Conservation (phyloP, 92 coral and sea anemone genomes). For the Bergia sp. region DNA sequence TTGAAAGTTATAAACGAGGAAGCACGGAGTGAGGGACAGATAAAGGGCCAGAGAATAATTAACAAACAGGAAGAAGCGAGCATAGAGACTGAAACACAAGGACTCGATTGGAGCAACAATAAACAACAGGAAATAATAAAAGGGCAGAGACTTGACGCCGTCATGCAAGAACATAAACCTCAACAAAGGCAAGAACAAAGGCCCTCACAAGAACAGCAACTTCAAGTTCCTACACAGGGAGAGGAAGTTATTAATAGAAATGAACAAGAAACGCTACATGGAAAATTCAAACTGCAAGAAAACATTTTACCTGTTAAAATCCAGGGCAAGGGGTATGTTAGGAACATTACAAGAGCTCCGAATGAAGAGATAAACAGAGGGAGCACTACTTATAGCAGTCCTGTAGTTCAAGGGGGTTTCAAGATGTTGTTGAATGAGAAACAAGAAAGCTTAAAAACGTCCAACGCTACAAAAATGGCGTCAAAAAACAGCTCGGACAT, state of each 20-base stretch:
- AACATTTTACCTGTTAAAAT: background rate
- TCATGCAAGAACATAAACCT: no score
- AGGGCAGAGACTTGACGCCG: background rate
- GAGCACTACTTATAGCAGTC: background rate
- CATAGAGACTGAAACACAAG: background rate
- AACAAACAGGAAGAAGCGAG: background rate
- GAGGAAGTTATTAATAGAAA: background rate
- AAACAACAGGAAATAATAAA: background rate
- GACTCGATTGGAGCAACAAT: background rate
- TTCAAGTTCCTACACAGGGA: background rate
- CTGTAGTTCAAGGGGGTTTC: background rate
- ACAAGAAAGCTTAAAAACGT: no score
- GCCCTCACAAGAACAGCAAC: slow-evolving; percentile 3
- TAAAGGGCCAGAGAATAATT: background rate
- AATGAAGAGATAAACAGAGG: background rate
- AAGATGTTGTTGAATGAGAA: background rate
- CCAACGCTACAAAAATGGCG: background rate
- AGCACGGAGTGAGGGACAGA: background rate
- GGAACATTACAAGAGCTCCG: background rate
- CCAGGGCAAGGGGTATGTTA: background rate
- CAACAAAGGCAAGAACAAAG: background rate
- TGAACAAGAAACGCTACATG: background rate
- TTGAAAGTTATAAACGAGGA: background rate
- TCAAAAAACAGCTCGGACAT: background rate
- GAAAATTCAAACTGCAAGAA: background rate